phyloP scores from a whole-genome alignment of 2,113 vertebrate species.

The Eudyptes chrysolophus region DNA sequence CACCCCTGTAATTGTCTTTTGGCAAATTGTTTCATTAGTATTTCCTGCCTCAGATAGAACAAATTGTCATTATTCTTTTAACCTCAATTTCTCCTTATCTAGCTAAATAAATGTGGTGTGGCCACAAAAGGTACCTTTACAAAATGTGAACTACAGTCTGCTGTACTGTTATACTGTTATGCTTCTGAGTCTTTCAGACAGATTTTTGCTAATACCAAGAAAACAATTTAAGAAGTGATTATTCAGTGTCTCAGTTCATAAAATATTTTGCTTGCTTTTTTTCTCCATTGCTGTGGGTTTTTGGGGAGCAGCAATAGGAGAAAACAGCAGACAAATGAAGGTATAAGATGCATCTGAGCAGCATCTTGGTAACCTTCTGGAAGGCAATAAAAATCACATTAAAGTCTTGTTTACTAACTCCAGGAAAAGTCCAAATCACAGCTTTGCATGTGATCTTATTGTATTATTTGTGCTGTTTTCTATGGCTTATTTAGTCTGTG shows the following conservation, averaged over 20 bases:
- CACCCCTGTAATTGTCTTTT: conserved; percentile 13
- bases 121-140: neutral
- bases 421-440: neutral
- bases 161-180: neutral
- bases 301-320: neutral
- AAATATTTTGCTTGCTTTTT: neutral
- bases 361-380: neutral
- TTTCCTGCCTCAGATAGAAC: conserved; percentile 16
- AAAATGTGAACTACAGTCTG: neutral
- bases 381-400: neutral
- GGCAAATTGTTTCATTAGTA: conserved; percentile 37
- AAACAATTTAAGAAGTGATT: neutral
- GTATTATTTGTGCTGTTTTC: neutral
- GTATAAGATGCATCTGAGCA: neutral
- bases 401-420: neutral
- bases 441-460: neutral
- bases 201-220: neutral
- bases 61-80: neutral
- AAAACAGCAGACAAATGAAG: neutral
- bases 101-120: neutral
- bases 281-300: neutral
- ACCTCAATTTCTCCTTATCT: neutral
- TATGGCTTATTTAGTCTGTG: neutral
- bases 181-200: neutral
- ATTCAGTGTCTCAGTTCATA: neutral